Conservation (phyloP, 2,888 invertebrate species). For the Tryphoninae sp. region DNA sequence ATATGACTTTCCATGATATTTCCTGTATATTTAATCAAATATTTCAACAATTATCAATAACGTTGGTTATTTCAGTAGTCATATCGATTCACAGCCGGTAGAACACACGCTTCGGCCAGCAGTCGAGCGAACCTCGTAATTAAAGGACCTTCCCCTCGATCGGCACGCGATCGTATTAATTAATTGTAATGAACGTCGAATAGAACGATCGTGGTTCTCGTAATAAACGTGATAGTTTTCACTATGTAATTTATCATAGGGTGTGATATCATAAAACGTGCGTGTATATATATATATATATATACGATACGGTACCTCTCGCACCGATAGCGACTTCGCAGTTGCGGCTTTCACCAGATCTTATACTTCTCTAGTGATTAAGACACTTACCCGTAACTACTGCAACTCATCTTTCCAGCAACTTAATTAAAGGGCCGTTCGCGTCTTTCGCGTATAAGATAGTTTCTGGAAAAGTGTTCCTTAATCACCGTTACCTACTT, state of each 20-base stretch:
- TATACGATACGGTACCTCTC: background rate
- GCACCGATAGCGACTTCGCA: constrained; percentile 23
- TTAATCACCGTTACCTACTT: constrained; percentile 28
- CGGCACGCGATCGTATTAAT: constrained; percentile 55
- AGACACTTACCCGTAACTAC: constrained; percentile 33
- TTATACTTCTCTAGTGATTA: background rate
- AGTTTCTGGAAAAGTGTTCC: constrained; percentile 24
- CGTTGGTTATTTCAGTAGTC: background rate
- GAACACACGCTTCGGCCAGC: background rate
- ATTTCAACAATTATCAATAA: constrained; percentile 1
- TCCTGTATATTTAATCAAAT: background rate
- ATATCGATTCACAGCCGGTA: constrained; percentile 5
- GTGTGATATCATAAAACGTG: constrained; percentile 28
- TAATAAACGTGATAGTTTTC: constrained; percentile 53
- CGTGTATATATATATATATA: background rate
- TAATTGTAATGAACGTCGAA: constrained; percentile 56
- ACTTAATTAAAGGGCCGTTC: constrained; percentile 43
- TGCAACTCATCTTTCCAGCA: constrained; percentile 32
- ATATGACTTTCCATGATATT: too few species aligned
- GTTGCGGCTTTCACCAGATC: constrained; percentile 39
- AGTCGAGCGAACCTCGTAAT: constrained; percentile 21
- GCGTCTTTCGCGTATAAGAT: constrained; percentile 4
- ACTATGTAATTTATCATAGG: constrained; percentile 46
- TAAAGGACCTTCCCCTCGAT: constrained; percentile 16
- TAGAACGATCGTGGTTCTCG: constrained; percentile 16